Conservation (phyloP, 2,113 vertebrate genomes). For the Hemibagrus wyckioides region DNA sequence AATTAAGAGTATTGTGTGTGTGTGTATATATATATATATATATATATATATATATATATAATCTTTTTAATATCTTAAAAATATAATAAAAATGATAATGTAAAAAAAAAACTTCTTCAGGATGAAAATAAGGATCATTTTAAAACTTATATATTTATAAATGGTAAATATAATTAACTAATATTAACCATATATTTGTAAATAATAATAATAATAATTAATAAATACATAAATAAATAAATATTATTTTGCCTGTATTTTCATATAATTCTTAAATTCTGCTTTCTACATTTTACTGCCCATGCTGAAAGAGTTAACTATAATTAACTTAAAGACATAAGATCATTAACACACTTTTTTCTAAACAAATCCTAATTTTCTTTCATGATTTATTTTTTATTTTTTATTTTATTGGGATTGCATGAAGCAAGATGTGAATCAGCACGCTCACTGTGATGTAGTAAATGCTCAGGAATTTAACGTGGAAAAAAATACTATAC, state of each 20-base stretch:
- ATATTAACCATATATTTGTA: no score
- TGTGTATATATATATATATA: no score
- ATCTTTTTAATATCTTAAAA: no score
- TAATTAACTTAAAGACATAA: not conserved
- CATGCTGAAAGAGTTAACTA: not conserved
- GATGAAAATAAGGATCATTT: no score
- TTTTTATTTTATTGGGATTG: not conserved
- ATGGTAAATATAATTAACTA: not conserved
- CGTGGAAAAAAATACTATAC: no score
- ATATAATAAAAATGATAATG: no score
- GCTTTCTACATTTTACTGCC: not conserved
- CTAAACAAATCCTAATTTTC: not conserved
- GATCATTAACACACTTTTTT: not conserved
- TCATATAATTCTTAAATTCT: not conserved
- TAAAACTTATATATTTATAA: not conserved
- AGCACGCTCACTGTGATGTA: not conserved
- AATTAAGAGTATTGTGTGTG: not conserved
- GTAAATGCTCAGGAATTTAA: not conserved
- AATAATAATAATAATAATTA: no score
- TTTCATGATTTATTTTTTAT: not conserved
- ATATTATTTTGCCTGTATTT: not conserved
- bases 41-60: no score
- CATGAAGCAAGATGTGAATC: not conserved
- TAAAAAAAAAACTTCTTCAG: no score
- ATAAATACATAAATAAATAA: not conserved